phyloP scores from a whole-genome alignment of 1,140 invertebrate species.

The Calycopis cecrops region DNA sequence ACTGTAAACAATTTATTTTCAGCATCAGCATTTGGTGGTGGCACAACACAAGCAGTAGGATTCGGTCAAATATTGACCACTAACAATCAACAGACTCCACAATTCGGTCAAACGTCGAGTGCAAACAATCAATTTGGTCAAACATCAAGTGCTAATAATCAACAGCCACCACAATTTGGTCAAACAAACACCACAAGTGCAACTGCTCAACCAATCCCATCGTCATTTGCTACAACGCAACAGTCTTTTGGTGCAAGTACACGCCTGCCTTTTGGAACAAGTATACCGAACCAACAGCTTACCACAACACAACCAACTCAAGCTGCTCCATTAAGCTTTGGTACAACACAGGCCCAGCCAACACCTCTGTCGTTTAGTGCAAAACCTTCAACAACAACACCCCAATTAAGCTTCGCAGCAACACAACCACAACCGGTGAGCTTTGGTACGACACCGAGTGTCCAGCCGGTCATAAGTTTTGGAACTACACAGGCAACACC shows the following conservation, averaged over 20 bases:
- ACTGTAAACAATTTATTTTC: background rate
- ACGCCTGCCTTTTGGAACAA: background rate
- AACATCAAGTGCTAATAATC: conserved; percentile 3
- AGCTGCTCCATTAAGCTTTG: background rate
- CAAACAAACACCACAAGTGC: conserved; percentile 10
- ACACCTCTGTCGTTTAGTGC: conserved; percentile 4
- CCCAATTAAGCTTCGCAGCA: conserved; percentile 24
- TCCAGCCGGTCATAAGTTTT: conserved; percentile 30
- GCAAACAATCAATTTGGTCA: background rate
- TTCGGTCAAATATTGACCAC: conserved; percentile 15
- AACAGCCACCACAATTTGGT: conserved; percentile 8
- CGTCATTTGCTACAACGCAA: background rate
- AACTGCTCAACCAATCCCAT: background rate
- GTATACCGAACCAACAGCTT: conserved; percentile 9
- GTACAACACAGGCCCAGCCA: background rate
- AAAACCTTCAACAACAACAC: conserved; percentile 17
- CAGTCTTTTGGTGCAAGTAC: background rate
- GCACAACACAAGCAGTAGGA: background rate
- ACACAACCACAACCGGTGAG: background rate
- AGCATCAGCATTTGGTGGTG: conserved; percentile 6
- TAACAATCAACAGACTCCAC: conserved; percentile 4
- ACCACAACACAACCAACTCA: too few relatives aligned
- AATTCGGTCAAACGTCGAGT: background rate
- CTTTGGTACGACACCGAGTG: conserved; percentile 9
- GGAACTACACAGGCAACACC: conserved; percentile 22